A percentile compares a stretch with the other conserved stretches of the same genome.
Conservation (phyloP, 2,113 vertebrate species). For the Suricata suricatta region DNA sequence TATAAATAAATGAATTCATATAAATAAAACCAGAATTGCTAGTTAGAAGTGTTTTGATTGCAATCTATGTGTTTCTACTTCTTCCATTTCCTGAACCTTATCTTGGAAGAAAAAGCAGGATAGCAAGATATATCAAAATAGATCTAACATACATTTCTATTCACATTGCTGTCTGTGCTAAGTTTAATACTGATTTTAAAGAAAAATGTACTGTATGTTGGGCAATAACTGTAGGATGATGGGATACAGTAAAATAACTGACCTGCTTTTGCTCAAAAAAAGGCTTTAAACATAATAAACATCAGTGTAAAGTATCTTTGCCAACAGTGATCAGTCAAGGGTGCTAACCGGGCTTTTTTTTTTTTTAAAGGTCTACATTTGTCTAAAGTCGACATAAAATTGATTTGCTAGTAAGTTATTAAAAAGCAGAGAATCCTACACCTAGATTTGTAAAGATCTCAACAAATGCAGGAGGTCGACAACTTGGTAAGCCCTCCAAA, state of each 20-base stretch:
- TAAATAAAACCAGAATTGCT: slow-evolving; percentile 23
- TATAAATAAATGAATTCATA: slow-evolving; percentile 19
- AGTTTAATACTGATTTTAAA: not conserved
- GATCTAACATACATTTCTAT: not conserved
- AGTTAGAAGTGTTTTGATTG: not conserved
- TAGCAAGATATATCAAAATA: not conserved
- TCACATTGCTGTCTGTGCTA: not conserved
- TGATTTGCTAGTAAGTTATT: not conserved
- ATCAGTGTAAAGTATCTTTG: not conserved
- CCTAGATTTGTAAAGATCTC: not conserved
- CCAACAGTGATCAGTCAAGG: not conserved
- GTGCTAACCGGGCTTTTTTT: not conserved
- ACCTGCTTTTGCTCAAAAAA: not conserved
- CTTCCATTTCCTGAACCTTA: not conserved
- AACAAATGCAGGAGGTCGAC: not conserved
- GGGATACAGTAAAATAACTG: not conserved
- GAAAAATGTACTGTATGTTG: not conserved
- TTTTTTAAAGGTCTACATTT: not conserved
- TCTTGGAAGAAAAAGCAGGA: slow-evolving; percentile 12
- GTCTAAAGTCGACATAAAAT: not conserved
- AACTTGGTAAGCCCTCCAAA: not conserved
- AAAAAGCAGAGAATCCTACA: not conserved
- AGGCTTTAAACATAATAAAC: slow-evolving; percentile 7
- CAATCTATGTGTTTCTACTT: not conserved
- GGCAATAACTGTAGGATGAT: not conserved